These are phyloP conservation scores for Agrypnia vestita DNA, from an alignment of 1,140 invertebrate genomes.

Conservation along the genomic window DNA sequence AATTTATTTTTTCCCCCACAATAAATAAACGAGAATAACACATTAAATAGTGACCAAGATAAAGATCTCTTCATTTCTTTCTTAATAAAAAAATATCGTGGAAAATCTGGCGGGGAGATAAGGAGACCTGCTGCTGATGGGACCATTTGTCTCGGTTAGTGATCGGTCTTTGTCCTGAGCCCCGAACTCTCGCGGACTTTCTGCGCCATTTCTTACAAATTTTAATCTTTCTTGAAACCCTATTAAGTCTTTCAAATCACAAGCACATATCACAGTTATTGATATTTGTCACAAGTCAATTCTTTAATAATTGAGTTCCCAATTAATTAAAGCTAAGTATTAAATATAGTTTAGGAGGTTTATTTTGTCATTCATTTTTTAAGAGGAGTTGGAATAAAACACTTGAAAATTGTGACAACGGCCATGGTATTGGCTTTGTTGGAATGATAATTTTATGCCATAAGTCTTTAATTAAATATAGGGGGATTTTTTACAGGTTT, in stretches of 20 bases:
- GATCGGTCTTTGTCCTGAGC: slow-evolving; percentile 16
- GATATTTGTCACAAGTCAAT: too few species aligned
- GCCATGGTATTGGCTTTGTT: too few species aligned
- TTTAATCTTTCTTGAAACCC: background rate
- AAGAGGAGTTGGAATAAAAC: too few species aligned
- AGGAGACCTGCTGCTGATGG: slow-evolving; percentile 27
- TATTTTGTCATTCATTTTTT: too few species aligned
- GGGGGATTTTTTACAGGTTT: too few species aligned
- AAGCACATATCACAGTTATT: too few species aligned
- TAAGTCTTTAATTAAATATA: too few species aligned
- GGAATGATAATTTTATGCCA: too few species aligned
- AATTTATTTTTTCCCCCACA: slow-evolving; percentile 41
- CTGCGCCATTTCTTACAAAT: background rate
- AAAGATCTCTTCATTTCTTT: slow-evolving; percentile 46
- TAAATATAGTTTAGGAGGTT: too few species aligned
- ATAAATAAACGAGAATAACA: slow-evolving; percentile 48
- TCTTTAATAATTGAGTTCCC: too few species aligned
- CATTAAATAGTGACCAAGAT: slow-evolving; percentile 45
- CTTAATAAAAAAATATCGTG: slow-evolving; percentile 46
- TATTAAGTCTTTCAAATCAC: background rate
- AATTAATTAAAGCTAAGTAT: too few species aligned
- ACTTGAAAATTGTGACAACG: too few species aligned
- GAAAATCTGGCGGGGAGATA: slow-evolving; percentile 29
- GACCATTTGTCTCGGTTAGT: slow-evolving; percentile 35
- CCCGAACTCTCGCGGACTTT: background rate